Percentiles rank a stretch among this genome's conserved stretches.
phyloP scores from a whole-genome alignment of 2,113 vertebrate species.

The Rhynchopsitta pachyrhyncha region DNA sequence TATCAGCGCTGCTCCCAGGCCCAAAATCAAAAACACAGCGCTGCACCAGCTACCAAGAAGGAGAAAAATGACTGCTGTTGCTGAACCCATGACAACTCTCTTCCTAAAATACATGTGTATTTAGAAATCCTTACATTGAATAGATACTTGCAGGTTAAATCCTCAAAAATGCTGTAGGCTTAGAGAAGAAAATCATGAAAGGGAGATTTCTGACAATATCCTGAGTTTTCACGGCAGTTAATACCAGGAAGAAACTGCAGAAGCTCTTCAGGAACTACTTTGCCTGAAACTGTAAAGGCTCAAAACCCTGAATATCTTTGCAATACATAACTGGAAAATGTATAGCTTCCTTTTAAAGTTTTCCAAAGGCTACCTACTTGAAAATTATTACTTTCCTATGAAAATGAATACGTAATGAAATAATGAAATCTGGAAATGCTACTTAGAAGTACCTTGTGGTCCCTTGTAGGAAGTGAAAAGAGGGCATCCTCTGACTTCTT shows the following conservation, averaged over 20 bases:
- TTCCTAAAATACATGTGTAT: neutral
- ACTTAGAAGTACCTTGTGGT: neutral
- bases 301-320: neutral
- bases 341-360: neutral
- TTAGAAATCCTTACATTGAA: neutral
- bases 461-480: neutral
- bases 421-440: neutral
- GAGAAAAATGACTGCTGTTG: too few relatives aligned
- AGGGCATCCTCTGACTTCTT: neutral
- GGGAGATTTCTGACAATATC: neutral
- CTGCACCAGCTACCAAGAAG: too few relatives aligned
- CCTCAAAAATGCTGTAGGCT: neutral
- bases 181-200: neutral
- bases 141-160: neutral
- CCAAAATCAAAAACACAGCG: too few relatives aligned
- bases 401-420: neutral
- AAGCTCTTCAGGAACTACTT: neutral
- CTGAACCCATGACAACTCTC: neutral
- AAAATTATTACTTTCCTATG: neutral
- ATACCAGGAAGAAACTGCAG: neutral
- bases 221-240: neutral
- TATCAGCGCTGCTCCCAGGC: too few relatives aligned
- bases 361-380: neutral
- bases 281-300: neutral
- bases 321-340: neutral